Evolutionary conservation across 2,113 vertebrate species (phyloP).

Genomic region (Saccopteryx leptura): DNA sequence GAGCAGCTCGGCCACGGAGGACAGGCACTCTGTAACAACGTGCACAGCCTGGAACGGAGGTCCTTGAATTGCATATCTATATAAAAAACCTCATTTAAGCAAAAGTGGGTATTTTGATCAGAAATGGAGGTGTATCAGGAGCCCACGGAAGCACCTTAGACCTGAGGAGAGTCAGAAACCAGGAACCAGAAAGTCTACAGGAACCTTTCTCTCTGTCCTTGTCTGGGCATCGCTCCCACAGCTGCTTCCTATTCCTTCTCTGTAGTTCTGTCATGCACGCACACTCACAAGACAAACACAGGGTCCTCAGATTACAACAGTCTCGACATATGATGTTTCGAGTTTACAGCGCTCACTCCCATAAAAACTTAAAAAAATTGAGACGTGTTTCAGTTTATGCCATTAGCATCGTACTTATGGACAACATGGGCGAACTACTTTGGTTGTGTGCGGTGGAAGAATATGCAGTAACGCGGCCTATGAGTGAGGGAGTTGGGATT

Average conservation of each 20-base stretch:
- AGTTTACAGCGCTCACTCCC: no score
- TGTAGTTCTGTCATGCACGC: not conserved
- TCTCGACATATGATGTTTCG: no score
- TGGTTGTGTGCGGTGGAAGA: no score
- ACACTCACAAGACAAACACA: not conserved
- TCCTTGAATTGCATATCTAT: not conserved
- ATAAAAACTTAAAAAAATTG: no score
- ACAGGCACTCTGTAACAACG: accelerated
- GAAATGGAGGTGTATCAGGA: not conserved
- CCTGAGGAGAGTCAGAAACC: not conserved
- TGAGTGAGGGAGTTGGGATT: no score
- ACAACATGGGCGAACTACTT: no score
- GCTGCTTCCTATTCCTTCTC: not conserved
- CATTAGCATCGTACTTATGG: no score
- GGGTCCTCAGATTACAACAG: no score
- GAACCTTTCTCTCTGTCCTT: not conserved
- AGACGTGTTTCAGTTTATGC: no score
- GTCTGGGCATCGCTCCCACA: not conserved
- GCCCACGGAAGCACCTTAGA: not conserved
- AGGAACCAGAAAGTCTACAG: not conserved
- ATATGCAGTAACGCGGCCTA: no score
- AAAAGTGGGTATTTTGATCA: not conserved
- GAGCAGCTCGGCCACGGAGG: not conserved
- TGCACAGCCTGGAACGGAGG: not conserved
- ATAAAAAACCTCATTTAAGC: not conserved